phyloP scores from a whole-genome alignment of 2,888 invertebrate species.

The Magallana nippona region DNA sequence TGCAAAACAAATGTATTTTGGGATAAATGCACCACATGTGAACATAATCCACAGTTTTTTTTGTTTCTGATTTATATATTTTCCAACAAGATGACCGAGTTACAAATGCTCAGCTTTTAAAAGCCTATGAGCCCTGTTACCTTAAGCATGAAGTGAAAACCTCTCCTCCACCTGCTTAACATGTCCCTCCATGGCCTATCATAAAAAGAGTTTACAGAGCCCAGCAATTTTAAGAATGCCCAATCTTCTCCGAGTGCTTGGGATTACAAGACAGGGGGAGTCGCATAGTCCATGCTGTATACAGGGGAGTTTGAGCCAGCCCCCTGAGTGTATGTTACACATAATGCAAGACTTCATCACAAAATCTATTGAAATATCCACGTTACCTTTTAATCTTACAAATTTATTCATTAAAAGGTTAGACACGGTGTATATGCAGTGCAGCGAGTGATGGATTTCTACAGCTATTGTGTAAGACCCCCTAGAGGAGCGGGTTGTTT shows the following conservation, averaged over 20 bases:
- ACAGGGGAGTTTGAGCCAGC: not conserved
- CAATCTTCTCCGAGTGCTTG: not conserved
- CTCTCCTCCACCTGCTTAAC: not conserved
- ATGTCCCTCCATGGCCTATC: not conserved
- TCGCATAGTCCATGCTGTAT: not conserved
- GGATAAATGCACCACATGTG: too few species aligned
- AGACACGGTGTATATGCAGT: not conserved
- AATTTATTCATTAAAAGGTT: conserved; percentile 30
- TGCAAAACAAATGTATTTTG: too few species aligned
- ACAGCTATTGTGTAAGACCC: not conserved
- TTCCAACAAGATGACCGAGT: not conserved
- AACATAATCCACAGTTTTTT: too few species aligned
- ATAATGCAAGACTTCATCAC: not conserved
- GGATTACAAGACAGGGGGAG: conserved; percentile 22
- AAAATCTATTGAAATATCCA: conserved; percentile 11
- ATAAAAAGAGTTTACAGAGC: not conserved
- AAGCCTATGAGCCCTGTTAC: not conserved
- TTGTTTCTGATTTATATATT: not conserved
- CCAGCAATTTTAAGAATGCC: conserved; percentile 13
- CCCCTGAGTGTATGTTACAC: conserved; percentile 20
- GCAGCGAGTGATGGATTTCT: not conserved
- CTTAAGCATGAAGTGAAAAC: not conserved
- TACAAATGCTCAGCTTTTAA: not conserved
- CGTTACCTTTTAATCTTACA: conserved; percentile 24
- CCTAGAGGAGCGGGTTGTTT: not conserved